Evolutionary conservation across 1,140 invertebrate species (phyloP).

Genomic region (Melanaphis sacchari): DNA sequence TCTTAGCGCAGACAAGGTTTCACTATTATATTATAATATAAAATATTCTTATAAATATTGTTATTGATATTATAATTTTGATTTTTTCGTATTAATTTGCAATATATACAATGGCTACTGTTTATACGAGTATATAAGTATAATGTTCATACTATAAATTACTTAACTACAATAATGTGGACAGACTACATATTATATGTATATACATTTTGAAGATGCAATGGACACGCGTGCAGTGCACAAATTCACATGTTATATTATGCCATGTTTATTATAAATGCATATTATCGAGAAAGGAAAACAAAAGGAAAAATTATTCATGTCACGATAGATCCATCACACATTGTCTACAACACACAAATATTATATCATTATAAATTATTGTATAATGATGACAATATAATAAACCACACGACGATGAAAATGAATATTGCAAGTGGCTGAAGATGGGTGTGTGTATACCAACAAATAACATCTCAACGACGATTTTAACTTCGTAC

Average conservation of each 20-base stretch:
- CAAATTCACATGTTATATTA: not conserved
- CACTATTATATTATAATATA: too few relatives aligned
- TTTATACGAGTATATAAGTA: too few relatives aligned
- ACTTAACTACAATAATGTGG: too few relatives aligned
- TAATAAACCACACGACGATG: not conserved
- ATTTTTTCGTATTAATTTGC: not conserved
- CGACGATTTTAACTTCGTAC: too few relatives aligned
- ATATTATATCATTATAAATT: not conserved
- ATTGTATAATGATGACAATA: not conserved
- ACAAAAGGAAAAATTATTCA: slow-evolving; percentile 15
- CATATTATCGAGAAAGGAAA: not conserved
- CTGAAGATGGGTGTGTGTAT: not conserved
- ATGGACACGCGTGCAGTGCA: not conserved
- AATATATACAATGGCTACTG: too few relatives aligned
- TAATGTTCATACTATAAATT: too few relatives aligned
- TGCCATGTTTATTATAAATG: not conserved
- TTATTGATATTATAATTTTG: not conserved
- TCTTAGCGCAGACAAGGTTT: not conserved
- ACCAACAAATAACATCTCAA: not conserved
- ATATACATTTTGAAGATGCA: not conserved
- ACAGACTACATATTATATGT: not conserved
- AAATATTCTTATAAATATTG: not conserved
- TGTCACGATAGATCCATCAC: not conserved
- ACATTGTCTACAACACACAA: not conserved
- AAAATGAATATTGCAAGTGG: not conserved